phyloP scores from a whole-genome alignment of 2,113 vertebrate species.

The Sinocyclocheilus rhinocerous region DNA sequence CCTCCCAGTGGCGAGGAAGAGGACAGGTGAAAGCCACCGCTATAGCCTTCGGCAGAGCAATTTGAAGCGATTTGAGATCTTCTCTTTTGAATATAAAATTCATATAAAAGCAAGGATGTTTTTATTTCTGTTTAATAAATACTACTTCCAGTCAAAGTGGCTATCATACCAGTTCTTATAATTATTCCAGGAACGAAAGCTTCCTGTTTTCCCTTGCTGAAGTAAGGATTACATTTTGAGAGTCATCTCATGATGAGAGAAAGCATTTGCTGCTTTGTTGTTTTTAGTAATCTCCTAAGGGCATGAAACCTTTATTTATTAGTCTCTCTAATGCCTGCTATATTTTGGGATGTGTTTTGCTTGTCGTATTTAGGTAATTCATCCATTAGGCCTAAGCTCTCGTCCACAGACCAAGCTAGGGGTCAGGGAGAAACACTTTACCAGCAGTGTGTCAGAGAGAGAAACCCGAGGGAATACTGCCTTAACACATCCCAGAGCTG shows the following conservation, averaged over 20 bases:
- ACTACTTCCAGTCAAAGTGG: background rate
- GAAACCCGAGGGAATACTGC: slow-evolving; percentile 36
- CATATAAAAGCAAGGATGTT: background rate
- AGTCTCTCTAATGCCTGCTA: slow-evolving; percentile 24
- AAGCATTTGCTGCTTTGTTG: background rate
- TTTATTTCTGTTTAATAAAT: background rate
- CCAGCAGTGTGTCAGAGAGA: slow-evolving; percentile 35
- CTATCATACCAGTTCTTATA: background rate
- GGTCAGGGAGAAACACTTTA: slow-evolving; percentile 31
- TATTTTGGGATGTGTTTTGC: slow-evolving; percentile 5
- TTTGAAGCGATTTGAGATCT: background rate
- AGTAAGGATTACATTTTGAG: background rate
- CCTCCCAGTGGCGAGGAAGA: background rate
- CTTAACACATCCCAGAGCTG: slow-evolving; percentile 57
- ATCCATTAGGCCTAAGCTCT: background rate
- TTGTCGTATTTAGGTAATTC: slow-evolving; percentile 28
- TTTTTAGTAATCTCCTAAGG: slow-evolving; percentile 20
- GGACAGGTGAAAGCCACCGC: background rate
- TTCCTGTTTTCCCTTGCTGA: background rate
- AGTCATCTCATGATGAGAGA: background rate
- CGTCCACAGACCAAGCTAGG: background rate
- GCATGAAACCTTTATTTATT: slow-evolving; percentile 25
- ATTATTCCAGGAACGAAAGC: background rate
- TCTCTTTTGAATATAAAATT: background rate
- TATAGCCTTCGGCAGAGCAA: background rate